Evolutionary conservation across 2,113 vertebrate species (phyloP), one percentile per base, ranked within the genome.

Genomic region (Xiphophorus hellerii): DNA sequence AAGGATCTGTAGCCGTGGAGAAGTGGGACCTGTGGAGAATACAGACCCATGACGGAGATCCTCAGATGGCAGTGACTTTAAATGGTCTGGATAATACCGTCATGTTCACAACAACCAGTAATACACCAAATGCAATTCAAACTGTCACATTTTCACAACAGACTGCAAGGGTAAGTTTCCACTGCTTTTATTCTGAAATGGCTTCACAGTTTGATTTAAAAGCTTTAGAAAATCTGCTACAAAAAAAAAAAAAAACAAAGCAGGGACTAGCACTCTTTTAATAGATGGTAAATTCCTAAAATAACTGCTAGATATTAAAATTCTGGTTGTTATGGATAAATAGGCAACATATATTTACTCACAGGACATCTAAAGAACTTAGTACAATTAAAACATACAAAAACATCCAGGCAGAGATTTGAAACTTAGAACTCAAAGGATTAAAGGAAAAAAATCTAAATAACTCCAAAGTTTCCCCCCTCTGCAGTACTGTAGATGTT

Each of bases 21-120:
- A 94, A 96, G 0, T 99, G 98, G 98, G 97, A 99, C 88, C 92
- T 99, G 71, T 99, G 97, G 97, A 94, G 97, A 87, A 94, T 99
- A 88, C 92, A 97, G 90, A 96, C 96, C 9, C 90, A 87, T 54
- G 95, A 98, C 71, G 96, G 95, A 69, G 95, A 89, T 67, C 94
- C 96, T 77, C 97, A 99, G 85, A 97, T 98, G 93, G 97, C 97
- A 7, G 96, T 99, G 74, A 97, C 97, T 73, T 64, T 99, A 73
- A 96, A 96, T 17, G 97, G 97, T 67, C 82, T 94, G 80, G 93
- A 96, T 7, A 95, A 93, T 88, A 96, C 94, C 0, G 88, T 98
- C 22, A 93, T 85, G 62, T 99, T 99, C 91, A 97, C 96, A 73
- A 98, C 97, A 28, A 98, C 97, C 73, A 98, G 96, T 64, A 51